Percentiles rank a stretch among this genome's conserved stretches.
Evolutionary conservation across 2,113 vertebrate genomes (phyloP).

Genomic region (Antechinus flavipes): DNA sequence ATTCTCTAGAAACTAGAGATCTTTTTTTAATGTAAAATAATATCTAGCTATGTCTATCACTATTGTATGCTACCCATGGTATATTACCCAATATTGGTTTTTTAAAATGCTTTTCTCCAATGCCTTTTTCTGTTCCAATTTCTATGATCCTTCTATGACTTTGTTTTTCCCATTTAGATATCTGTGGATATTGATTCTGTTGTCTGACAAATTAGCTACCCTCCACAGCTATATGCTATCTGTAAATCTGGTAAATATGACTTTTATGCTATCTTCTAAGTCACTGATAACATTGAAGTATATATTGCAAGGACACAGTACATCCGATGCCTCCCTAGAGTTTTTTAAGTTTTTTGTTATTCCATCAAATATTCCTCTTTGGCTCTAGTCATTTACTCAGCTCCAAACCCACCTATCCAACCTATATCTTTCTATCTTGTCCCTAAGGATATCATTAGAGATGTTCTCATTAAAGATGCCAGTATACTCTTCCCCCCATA

Average conservation of each 20-base stretch:
- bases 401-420: not conserved
- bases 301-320: not conserved
- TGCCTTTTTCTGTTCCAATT: not conserved
- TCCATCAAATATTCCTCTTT: not conserved
- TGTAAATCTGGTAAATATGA: not conserved
- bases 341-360: not conserved
- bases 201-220: not conserved
- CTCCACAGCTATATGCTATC: not conserved
- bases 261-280: not conserved
- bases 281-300: not conserved
- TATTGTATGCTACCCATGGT: not conserved
- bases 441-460: not conserved
- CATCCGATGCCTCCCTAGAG: not conserved
- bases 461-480: not conserved
- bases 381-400: not conserved
- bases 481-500: not conserved
- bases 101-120: not conserved
- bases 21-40: not conserved
- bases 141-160: not conserved
- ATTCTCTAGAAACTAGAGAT: too few species aligned
- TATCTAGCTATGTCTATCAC: not conserved
- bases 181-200: not conserved
- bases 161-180: not conserved
- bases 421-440: not conserved
- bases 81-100: not conserved